These are phyloP conservation scores for Onthophagus taurus DNA, from an alignment of 1,140 invertebrate species.

Conservation along the genomic window DNA sequence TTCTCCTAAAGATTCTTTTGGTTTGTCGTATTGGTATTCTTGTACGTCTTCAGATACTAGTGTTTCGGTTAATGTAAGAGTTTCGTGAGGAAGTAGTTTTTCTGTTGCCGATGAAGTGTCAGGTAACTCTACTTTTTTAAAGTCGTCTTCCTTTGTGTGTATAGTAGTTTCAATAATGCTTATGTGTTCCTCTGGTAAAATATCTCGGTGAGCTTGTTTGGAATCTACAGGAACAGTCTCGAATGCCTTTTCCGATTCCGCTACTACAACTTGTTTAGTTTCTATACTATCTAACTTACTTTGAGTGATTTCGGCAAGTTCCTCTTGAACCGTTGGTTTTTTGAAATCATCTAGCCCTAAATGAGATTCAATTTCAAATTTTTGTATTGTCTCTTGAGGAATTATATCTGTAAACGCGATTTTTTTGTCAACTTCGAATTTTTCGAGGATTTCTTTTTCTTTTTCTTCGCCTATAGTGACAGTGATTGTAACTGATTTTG, in stretches of 20 bases:
- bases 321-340: conserved; percentile 28
- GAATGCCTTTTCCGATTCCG: conserved; percentile 44
- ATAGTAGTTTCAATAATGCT: conserved; percentile 34
- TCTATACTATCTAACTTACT: conserved; percentile 42
- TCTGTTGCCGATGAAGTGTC: conserved; percentile 9
- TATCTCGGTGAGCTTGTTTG: conserved; percentile 39
- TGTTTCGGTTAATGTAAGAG: conserved; percentile 20
- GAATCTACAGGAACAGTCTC: conserved; percentile 29
- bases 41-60: conserved; percentile 4
- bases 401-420: conserved; percentile 31
- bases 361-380: conserved; percentile 37
- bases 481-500: conserved; percentile 35
- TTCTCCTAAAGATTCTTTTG: conserved; percentile 17
- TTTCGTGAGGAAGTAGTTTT: conserved; percentile 10
- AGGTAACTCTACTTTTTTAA: conserved; percentile 9
- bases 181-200: conserved; percentile 33
- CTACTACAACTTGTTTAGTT: conserved; percentile 39
- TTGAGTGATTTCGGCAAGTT: conserved; percentile 34
- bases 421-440: conserved; percentile 22
- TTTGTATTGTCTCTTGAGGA: conserved; percentile 39
- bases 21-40: conserved; percentile 27
- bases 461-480: conserved; percentile 39
- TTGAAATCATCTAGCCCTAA: conserved; percentile 32
- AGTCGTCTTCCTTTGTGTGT: conserved; percentile 15
- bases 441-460: conserved; percentile 27